Base-by-base conservation (phyloP, 1,140 invertebrate genomes). In the Trachymyrmex cornetzi region DNA sequence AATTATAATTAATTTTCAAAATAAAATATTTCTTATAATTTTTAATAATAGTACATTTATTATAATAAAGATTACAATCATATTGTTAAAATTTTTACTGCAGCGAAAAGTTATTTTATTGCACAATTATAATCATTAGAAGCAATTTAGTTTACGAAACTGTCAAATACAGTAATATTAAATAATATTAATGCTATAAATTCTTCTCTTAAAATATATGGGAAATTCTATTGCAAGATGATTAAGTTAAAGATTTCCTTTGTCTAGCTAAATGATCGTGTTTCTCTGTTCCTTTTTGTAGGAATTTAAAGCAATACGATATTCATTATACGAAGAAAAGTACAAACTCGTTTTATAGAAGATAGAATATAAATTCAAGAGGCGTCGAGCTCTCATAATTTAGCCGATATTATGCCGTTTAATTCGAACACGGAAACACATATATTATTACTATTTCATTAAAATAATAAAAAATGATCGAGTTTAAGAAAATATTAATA, bases 241-340 rank as follows among this genome's bases (percentile, higher is more conserved):
- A 71, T 81, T 81, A 81, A 81, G n/a, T 80, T 67, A 81, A 81
- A 71, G 53, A 59, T 71, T 57, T 80, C 9, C 30, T 57, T 80
- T 81, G 53, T 81, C 50, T 59, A 9, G 22, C 0, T 57, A 53
- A 71, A 81, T 27, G 7, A 9, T 57, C 16, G 44, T n/a, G 24
- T 66, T 53, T 55, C 63, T 80, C 30, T 55, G 48, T 3, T 81
- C 3, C n/a, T 57, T 71, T 27, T 71, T 57, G 7, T 19, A 38
- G 30, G 11, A 30, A 81, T 69, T 80, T 57, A 12, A 48, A 59
- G 64, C 50, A 71, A 71, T 57, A 48, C 7, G 30, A 50, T 71
- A 67, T 71, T 81, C 48, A 71, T 81, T 71, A 59, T 27, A 30
- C n/a, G 7, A 44, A 66, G 12, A 66, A 80, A 48, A 81, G 24